Conservation (phyloP, 2,797 vertebrate genomes). For the Odontamblyopus lacepedii region DNA sequence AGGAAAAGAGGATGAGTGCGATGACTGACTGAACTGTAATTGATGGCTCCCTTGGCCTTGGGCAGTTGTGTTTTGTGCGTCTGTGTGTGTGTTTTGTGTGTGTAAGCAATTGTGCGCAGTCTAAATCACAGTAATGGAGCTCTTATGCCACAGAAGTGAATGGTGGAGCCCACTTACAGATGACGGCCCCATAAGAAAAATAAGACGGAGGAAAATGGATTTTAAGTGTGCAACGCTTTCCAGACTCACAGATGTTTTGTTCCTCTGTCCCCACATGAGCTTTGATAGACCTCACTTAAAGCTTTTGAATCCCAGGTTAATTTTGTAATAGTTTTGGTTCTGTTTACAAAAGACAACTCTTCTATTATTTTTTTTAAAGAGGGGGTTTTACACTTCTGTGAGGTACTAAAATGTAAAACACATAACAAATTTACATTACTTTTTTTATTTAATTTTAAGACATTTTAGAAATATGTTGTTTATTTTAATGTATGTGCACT, state of each 20-base stretch:
- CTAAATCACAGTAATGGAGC: slow-evolving; percentile 62
- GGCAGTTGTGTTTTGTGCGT: slow-evolving; percentile 24
- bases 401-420: no score
- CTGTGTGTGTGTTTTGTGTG: slow-evolving; percentile 17
- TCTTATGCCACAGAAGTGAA: slow-evolving; percentile 46
- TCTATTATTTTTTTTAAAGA: no score
- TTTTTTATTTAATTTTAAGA: no score
- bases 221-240: slow-evolving; percentile 47
- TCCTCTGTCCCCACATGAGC: slow-evolving; percentile 29
- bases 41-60: slow-evolving; percentile 58
- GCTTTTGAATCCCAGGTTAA: neutral
- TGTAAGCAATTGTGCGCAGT: slow-evolving; percentile 18
- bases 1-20: slow-evolving; percentile 38
- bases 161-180: slow-evolving; percentile 51
- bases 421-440: no score
- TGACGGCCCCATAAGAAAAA: slow-evolving; percentile 54
- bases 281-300: slow-evolving; percentile 22
- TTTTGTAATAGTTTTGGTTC: neutral
- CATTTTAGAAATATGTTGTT: no score
- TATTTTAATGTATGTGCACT: no score
- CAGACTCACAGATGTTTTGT: slow-evolving; percentile 35
- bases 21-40: slow-evolving; percentile 66
- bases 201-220: slow-evolving; percentile 51
- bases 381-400: no score
- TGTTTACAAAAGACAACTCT: no score